These are phyloP conservation scores for Chrysolina haemoptera DNA, from an alignment of 2,888 invertebrate genomes.

Conservation along the genomic window DNA sequence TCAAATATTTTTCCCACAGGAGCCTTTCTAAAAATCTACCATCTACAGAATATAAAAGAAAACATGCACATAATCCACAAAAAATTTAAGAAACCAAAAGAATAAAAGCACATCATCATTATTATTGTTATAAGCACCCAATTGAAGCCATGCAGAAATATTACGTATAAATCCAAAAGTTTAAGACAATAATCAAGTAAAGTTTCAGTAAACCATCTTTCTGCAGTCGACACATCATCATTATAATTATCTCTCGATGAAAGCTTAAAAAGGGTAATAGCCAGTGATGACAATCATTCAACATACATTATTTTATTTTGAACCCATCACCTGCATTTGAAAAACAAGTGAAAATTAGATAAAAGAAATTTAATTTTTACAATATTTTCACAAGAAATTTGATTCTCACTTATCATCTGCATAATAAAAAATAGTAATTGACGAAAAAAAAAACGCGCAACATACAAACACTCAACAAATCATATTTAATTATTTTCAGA, in stretches of 20 bases:
- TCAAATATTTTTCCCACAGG: too few relatives aligned
- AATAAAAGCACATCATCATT: background rate
- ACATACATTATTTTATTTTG: background rate
- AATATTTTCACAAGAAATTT: too few relatives aligned
- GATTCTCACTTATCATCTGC: background rate
- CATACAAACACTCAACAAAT: constrained; percentile 2
- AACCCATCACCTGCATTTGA: constrained; percentile 19
- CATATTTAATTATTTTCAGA: background rate
- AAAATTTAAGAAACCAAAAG: background rate
- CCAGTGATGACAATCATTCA: constrained; percentile 21
- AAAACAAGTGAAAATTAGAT: background rate
- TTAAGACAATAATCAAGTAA: background rate
- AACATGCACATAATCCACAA: background rate
- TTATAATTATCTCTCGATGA: background rate
- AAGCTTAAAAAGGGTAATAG: constrained; percentile 23
- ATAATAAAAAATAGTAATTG: background rate
- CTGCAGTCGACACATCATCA: background rate
- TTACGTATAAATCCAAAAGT: background rate
- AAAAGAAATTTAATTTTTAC: background rate
- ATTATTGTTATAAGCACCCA: background rate
- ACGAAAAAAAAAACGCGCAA: background rate
- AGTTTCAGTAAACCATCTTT: constrained; percentile 23
- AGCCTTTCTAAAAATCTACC: too few relatives aligned
- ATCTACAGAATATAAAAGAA: background rate
- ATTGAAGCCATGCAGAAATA: constrained; percentile 5